Evolutionary conservation across 2,888 invertebrate species (phyloP).

Genomic region (Drosophila greeni): DNA sequence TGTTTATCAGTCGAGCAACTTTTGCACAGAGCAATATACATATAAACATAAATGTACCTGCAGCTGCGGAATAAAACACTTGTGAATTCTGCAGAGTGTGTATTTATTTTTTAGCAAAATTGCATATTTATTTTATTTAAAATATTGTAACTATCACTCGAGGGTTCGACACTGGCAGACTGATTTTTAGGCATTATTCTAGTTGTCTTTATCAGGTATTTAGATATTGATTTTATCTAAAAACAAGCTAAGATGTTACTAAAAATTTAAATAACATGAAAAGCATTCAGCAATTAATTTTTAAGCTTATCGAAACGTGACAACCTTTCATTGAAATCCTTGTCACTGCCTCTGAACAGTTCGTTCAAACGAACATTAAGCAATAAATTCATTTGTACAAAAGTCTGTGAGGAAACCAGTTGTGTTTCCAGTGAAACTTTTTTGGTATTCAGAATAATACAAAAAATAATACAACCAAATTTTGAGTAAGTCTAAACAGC

Average conservation of each 20-base stretch:
- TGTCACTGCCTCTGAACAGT: not conserved
- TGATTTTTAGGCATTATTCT: too few species aligned
- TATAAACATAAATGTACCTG: not conserved
- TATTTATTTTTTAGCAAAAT: not conserved
- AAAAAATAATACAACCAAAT: not conserved
- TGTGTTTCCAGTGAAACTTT: too few species aligned
- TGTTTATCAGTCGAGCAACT: slow-evolving; percentile 9
- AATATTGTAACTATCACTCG: not conserved
- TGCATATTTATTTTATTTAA: not conserved
- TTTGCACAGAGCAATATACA: slow-evolving; percentile 2
- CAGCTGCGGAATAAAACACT: not conserved
- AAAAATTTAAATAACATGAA: too few species aligned
- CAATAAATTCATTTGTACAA: too few species aligned
- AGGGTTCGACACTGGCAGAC: not conserved
- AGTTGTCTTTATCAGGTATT: too few species aligned
- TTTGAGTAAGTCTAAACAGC: not conserved
- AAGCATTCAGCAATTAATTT: too few species aligned
- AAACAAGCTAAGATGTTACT: too few species aligned
- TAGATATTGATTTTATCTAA: too few species aligned
- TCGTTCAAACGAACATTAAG: too few species aligned
- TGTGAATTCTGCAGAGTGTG: not conserved
- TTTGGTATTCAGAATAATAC: too few species aligned
- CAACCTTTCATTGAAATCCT: not conserved
- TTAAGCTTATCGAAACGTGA: too few species aligned
- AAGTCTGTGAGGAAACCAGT: too few species aligned